phyloP scores from a whole-genome alignment of 2,797 vertebrate species.

The Manis javanica region DNA sequence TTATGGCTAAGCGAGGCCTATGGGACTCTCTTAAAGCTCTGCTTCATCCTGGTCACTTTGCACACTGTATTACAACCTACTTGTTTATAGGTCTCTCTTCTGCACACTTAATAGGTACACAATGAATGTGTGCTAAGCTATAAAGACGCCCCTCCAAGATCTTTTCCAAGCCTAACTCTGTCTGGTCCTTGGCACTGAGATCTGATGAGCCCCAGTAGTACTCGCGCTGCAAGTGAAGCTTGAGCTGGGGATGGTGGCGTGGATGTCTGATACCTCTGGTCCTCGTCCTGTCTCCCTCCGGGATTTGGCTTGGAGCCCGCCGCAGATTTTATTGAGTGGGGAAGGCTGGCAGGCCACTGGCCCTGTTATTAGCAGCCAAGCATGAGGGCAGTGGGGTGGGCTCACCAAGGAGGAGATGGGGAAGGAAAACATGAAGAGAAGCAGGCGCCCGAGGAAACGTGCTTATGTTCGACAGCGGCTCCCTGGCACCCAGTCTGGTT shows the following conservation, averaged over 20 bases:
- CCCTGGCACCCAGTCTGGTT: background rate
- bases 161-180: background rate
- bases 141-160: background rate
- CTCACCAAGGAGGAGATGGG: background rate
- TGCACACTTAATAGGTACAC: background rate
- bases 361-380: background rate
- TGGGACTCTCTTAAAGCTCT: background rate
- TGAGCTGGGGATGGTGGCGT: background rate
- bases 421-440: background rate
- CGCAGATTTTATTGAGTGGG: background rate
- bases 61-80: background rate
- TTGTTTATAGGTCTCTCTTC: background rate
- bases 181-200: background rate
- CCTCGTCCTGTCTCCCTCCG: background rate
- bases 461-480: background rate
- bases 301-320: background rate
- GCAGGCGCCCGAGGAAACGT: background rate
- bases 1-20: background rate
- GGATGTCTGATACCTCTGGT: background rate
- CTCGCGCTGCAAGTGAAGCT: constrained; percentile 67
- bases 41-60: background rate
- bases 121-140: background rate
- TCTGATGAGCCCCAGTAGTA: background rate
- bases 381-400: background rate
- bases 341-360: background rate